Percentiles rank a stretch among this genome's conserved stretches.
These are phyloP conservation scores for Chelonus insularis DNA, from an alignment of 1,140 invertebrate species.

Conservation along the genomic window DNA sequence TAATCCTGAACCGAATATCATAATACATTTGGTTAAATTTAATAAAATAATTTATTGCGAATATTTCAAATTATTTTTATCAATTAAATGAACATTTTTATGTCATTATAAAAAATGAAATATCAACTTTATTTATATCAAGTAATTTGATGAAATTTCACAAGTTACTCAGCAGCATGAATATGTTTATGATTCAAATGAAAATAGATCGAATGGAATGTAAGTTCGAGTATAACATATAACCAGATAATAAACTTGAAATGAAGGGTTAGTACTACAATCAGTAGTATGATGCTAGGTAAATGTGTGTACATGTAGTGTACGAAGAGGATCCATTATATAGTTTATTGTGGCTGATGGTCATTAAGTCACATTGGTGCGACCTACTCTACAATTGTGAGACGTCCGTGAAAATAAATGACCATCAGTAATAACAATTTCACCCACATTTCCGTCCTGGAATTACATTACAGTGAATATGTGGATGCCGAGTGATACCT, in stretches of 20 bases:
- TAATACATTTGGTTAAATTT: no score
- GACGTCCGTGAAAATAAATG: conserved; percentile 11
- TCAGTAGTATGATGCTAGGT: neutral
- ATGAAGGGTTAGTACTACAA: conserved; percentile 13
- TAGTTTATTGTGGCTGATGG: conserved; percentile 18
- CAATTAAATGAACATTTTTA: no score
- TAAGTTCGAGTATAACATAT: neutral
- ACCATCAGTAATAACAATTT: neutral
- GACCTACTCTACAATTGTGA: conserved; percentile 1
- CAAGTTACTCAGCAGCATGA: neutral
- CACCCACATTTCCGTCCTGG: neutral
- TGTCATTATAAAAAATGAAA: no score
- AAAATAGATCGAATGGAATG: conserved; percentile 6
- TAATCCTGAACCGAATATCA: no score
- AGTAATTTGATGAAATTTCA: neutral
- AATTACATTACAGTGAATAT: neutral
- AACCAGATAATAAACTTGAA: conserved; percentile 8
- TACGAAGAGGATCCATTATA: conserved; percentile 8
- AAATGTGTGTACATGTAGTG: neutral
- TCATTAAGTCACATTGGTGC: conserved; percentile 15
- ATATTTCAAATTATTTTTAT: no score
- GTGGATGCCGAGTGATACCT: neutral
- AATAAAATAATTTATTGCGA: no score
- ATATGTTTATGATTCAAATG: neutral
- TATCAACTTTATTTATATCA: no score